These are phyloP conservation scores for Potorous gilbertii DNA, from an alignment of 2,797 vertebrate species.

Conservation along the genomic window DNA sequence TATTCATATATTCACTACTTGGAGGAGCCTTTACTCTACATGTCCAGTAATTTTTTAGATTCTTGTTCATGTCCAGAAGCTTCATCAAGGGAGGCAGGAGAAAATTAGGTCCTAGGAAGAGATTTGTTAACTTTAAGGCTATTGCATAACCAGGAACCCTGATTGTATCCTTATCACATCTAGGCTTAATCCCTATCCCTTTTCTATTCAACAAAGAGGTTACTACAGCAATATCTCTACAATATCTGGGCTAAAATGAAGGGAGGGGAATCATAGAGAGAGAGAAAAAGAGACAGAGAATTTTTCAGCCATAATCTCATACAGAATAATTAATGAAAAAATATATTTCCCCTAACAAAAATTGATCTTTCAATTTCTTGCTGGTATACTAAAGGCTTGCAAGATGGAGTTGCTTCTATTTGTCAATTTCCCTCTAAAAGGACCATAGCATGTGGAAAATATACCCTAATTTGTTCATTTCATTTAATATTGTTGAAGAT, in stretches of 20 bases:
- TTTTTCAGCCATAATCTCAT: not conserved
- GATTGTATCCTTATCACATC: too few species aligned
- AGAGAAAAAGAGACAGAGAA: not conserved
- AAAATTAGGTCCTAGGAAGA: too few species aligned
- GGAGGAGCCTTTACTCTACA: too few species aligned
- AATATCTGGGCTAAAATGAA: not conserved
- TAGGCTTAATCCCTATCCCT: too few species aligned
- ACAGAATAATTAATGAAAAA: not conserved
- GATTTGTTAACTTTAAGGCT: too few species aligned
- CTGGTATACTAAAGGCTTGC: not conserved
- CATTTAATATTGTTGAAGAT: not conserved
- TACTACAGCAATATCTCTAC: not conserved
- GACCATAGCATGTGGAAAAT: slow-evolving; percentile 14
- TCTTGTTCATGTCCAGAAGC: too few species aligned
- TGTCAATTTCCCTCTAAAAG: not conserved
- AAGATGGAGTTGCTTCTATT: not conserved
- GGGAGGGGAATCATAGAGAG: not conserved
- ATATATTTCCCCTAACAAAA: not conserved
- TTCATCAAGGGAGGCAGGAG: too few species aligned
- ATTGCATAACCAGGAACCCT: too few species aligned
- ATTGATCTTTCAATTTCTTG: slow-evolving; percentile 24
- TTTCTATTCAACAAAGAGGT: not conserved
- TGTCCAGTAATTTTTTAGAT: too few species aligned
- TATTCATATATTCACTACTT: too few species aligned
- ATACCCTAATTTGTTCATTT: not conserved